Evolutionary conservation across 2,113 vertebrate genomes (phyloP).

Genomic region (Ciconia maguari): DNA sequence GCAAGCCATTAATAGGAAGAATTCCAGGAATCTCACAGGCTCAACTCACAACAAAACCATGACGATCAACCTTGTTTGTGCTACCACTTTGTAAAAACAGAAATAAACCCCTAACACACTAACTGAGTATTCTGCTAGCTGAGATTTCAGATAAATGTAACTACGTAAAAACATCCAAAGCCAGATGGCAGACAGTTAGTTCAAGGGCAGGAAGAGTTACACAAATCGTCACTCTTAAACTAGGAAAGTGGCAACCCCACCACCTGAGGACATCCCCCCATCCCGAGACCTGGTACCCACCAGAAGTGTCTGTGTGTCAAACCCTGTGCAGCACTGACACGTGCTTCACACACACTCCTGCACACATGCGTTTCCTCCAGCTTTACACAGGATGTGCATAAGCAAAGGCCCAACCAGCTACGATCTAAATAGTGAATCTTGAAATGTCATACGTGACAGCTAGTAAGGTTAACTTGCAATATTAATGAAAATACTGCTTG

Average conservation of each 20-base stretch:
- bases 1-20: not conserved
- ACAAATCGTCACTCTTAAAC: not conserved
- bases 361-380: not conserved
- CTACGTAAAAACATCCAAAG: not conserved
- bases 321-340: fast-evolving
- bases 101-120: not conserved
- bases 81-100: not conserved
- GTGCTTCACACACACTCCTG: not conserved
- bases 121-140: not conserved
- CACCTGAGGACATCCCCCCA: not conserved
- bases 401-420: not conserved
- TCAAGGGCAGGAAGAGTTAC: not conserved
- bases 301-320: not conserved
- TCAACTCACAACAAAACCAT: not conserved
- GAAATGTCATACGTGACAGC: not conserved
- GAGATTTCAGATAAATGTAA: not conserved
- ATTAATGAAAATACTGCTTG: not conserved
- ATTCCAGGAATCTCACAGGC: not conserved
- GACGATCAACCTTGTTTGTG: too few relatives aligned
- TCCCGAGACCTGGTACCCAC: not conserved
- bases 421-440: not conserved
- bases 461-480: too few relatives aligned
- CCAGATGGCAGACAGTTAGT: not conserved
- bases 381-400: not conserved
- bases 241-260: not conserved